Conservation (phyloP, 1,140 invertebrate genomes). For the Zaprionus nigranus region DNA sequence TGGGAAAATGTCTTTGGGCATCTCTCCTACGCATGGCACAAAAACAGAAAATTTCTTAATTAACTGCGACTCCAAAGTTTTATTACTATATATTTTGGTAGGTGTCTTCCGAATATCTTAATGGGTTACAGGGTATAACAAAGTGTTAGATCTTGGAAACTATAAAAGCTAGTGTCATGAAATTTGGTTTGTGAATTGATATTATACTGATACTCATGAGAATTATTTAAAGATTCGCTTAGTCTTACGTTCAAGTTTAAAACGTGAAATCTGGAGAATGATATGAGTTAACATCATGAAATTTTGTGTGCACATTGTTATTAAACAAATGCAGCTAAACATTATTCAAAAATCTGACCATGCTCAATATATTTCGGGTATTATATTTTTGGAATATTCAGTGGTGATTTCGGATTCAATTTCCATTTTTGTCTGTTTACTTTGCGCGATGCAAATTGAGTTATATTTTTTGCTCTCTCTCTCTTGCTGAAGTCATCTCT, state of each 20-base stretch:
- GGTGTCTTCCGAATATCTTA: background rate
- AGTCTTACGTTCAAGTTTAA: background rate
- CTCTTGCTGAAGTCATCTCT: slow-evolving; percentile 37
- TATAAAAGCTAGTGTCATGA: background rate
- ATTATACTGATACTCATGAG: background rate
- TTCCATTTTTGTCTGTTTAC: slow-evolving; percentile 11
- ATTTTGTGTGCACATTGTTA: too few species aligned
- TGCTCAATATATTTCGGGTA: background rate
- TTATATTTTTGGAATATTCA: slow-evolving; percentile 5
- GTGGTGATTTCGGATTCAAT: background rate
- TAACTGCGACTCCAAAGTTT: slow-evolving; percentile 16
- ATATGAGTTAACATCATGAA: too few species aligned
- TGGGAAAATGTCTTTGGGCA: slow-evolving; percentile 20
- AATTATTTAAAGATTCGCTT: background rate
- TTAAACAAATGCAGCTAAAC: too few species aligned
- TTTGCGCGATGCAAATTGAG: slow-evolving; percentile 18
- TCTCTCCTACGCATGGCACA: background rate
- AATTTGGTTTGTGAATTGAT: background rate
- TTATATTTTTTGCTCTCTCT: slow-evolving; percentile 2
- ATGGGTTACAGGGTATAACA: background rate
- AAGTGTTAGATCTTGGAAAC: background rate
- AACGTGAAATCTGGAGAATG: background rate
- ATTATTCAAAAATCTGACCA: too few species aligned
- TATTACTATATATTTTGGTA: background rate
- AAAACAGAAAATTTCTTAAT: slow-evolving; percentile 24